Evolutionary conservation across 2,797 vertebrate species (phyloP).

Genomic region (Danio jaintianensis): DNA sequence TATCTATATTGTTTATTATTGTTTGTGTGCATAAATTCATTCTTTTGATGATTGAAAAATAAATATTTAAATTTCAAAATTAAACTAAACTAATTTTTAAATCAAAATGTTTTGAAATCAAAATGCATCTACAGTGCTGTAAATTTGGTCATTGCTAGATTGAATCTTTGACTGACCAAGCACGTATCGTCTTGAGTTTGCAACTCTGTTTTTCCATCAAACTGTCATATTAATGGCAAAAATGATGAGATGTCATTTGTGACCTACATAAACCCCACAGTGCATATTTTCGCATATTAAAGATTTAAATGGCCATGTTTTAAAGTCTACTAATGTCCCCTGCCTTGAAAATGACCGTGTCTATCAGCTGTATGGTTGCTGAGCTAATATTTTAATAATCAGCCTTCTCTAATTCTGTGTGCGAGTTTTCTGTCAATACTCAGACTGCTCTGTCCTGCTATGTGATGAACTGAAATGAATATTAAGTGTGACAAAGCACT

Average conservation of each 20-base stretch:
- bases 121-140: too few species aligned
- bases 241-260: slow-evolving; percentile 46
- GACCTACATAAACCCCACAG: slow-evolving; percentile 57
- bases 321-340: slow-evolving; percentile 59
- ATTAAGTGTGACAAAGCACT: slow-evolving; percentile 29
- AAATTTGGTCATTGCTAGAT: too few species aligned
- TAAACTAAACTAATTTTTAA: too few species aligned
- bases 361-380: slow-evolving; percentile 48
- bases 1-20: too few species aligned
- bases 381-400: slow-evolving; percentile 69
- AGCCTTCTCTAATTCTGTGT: slow-evolving; percentile 27
- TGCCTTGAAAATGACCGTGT: slow-evolving; percentile 49
- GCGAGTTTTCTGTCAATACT: slow-evolving; percentile 4
- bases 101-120: too few species aligned
- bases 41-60: too few species aligned
- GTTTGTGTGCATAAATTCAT: too few species aligned
- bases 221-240: slow-evolving; percentile 49
- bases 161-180: too few species aligned
- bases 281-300: slow-evolving; percentile 65
- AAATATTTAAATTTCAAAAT: too few species aligned
- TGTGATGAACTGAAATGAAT: slow-evolving; percentile 14
- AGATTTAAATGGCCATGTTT: slow-evolving; percentile 67
- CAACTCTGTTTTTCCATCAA: slow-evolving; percentile 24
- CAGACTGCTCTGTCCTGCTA: not conserved
- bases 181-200: not conserved